phyloP scores from a whole-genome alignment of 2,888 invertebrate species.

The Sussaba pulchella region DNA sequence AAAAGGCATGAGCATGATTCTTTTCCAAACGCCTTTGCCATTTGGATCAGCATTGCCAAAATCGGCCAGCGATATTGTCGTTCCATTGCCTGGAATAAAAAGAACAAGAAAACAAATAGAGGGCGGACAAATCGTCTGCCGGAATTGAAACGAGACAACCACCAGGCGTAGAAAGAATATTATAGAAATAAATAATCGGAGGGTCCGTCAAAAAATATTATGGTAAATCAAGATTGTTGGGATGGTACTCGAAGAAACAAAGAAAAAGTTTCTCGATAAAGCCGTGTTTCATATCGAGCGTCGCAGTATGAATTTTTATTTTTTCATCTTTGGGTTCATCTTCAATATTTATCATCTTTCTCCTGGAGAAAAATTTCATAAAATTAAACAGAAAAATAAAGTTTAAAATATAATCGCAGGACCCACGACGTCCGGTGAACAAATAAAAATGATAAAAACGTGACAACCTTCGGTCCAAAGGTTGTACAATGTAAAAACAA shows the following conservation, averaged over 20 bases:
- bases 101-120: conserved; percentile 7
- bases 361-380: no score
- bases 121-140: no score
- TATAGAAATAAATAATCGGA: no score
- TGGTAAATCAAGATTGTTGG: no score
- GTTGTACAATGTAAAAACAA: not conserved
- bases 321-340: no score
- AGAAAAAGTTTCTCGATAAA: not conserved
- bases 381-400: no score
- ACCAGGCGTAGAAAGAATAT: no score
- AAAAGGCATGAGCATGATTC: conserved; percentile 70
- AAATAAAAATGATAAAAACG: not conserved
- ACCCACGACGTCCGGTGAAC: conserved; percentile 1
- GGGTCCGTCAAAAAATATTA: no score
- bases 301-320: no score
- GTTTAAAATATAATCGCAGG: not conserved
- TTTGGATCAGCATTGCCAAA: conserved; percentile 70
- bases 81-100: conserved; percentile 59
- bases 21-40: conserved; percentile 75
- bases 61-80: conserved; percentile 75
- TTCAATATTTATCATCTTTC: no score
- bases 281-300: not conserved
- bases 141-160: no score
- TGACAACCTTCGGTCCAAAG: not conserved
- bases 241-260: no score